Evolutionary conservation across 2,113 vertebrate genomes (phyloP), one percentile per base, ranked within the genome.

Genomic region (Pionites leucogaster): DNA sequence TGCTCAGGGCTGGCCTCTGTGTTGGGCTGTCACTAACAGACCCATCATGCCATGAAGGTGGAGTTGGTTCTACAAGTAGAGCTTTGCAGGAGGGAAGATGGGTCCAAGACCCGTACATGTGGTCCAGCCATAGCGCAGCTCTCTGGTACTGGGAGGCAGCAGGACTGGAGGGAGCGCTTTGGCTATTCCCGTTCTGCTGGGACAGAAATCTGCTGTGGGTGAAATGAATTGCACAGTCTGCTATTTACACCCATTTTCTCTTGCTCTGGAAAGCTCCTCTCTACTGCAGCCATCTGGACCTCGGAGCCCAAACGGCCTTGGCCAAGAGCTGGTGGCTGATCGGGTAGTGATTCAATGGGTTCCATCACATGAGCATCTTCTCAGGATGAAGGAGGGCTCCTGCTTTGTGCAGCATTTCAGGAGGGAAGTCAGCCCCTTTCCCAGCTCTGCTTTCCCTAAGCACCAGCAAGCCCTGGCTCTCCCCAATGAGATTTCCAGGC

Each of bases 221-320:
- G 82, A 81, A 88, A 91, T 68, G 44, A 93, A 90, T 69, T 77
- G 85, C 79, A 86, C 91, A 82, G 77, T 62, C 91, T 96, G 89
- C 91, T 95, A 76, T 93, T 93, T 76, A 93, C 71, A 91, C 42
- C 17, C 1, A 2, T 79, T 92, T 96, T 85, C 76, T 94, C 90
- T 90, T 18, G 79, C 89, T 96, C 94, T 96, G 96, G 95, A 93
- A 95, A 91, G 79, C 93, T 93, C 95, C 60, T 90, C 37, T 1
- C 68, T 95, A 28, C 94, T 71, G 85, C 89, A 95, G 88, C 96
- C 96, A 96, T 97, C 95, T 96, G 95, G 95, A 87, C 72, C 55
- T 47, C 67, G 55, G 82, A 95, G 79, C 88, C 83, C 5, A 3
- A 87, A 20, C 55, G 2, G 0, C n/a, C 71, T 78, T 50, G 59